A percentile compares a stretch with the other conserved stretches of the same genome.
phyloP scores from a whole-genome alignment of 1,140 invertebrate species.

The Drosophila quadrilineata region DNA sequence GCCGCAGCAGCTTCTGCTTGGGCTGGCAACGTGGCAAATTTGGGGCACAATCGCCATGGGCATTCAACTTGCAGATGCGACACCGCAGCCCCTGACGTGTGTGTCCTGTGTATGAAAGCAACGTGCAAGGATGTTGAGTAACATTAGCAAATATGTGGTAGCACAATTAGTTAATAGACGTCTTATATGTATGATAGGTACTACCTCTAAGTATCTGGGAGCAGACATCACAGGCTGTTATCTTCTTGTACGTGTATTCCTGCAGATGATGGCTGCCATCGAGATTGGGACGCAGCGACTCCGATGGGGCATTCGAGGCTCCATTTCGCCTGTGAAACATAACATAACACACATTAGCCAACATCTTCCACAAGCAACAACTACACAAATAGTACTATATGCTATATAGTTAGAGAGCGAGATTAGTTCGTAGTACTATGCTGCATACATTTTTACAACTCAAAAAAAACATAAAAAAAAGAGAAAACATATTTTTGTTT shows the following conservation, averaged over 20 bases:
- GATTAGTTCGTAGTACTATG: too few species aligned
- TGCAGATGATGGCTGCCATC: conserved; percentile 91
- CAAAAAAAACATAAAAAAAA: too few species aligned
- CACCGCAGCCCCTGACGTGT: conserved; percentile 95
- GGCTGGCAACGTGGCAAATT: conserved; percentile 90
- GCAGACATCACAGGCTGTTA: conserved; percentile 96
- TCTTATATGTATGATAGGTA: conserved; percentile 56
- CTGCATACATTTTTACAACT: too few species aligned
- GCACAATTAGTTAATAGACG: not conserved
- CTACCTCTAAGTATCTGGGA: conserved; percentile 95
- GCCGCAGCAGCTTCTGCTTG: conserved; percentile 89
- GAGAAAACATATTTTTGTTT: too few species aligned
- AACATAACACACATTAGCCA: conserved; percentile 21
- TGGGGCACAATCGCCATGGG: conserved; percentile 93
- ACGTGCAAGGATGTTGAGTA: conserved; percentile 8
- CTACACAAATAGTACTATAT: too few species aligned
- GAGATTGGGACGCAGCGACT: conserved; percentile 82
- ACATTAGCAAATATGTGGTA: not conserved
- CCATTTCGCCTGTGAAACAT: conserved; percentile 87
- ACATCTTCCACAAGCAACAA: not conserved
- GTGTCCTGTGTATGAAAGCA: conserved; percentile 86
- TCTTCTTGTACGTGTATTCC: conserved; percentile 97
- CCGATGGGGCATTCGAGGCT: conserved; percentile 81
- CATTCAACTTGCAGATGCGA: conserved; percentile 94
- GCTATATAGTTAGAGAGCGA: too few species aligned